Conservation (phyloP, 2,113 vertebrate species). For the Neolamprologus sp. region DNA sequence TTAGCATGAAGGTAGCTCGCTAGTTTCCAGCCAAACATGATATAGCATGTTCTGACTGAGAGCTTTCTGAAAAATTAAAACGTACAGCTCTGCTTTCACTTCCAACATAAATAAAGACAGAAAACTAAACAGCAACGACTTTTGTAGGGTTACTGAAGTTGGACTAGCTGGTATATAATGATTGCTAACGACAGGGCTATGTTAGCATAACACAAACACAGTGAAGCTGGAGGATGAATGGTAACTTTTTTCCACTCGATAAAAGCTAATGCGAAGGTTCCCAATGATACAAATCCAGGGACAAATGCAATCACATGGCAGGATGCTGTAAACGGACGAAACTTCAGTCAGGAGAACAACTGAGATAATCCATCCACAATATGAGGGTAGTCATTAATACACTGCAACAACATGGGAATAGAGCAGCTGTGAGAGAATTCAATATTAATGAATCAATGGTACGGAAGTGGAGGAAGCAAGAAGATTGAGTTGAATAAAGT, state of each 20-base stretch:
- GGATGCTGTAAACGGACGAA: not conserved
- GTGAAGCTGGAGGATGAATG: not conserved
- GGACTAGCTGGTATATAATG: not conserved
- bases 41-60: not conserved
- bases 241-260: not conserved
- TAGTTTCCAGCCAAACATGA: not conserved
- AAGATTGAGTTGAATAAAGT: not conserved
- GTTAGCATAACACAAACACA: not conserved
- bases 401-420: not conserved
- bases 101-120: not conserved
- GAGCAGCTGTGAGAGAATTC: not conserved
- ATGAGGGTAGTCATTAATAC: accelerated
- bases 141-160: not conserved
- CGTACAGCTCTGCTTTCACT: not conserved
- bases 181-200: not conserved
- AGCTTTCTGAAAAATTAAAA: not conserved
- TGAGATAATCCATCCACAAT: not conserved
- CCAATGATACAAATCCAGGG: not conserved
- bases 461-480: not conserved
- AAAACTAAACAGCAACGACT: not conserved
- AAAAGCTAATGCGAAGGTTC: not conserved
- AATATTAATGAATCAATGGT: not conserved
- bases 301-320: not conserved
- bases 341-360: not conserved
- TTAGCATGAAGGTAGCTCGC: not conserved